Evolutionary conservation across 2,113 vertebrate genomes (phyloP), one percentile per base, ranked within the genome.

Genomic region (Thunnus maccoyii): DNA sequence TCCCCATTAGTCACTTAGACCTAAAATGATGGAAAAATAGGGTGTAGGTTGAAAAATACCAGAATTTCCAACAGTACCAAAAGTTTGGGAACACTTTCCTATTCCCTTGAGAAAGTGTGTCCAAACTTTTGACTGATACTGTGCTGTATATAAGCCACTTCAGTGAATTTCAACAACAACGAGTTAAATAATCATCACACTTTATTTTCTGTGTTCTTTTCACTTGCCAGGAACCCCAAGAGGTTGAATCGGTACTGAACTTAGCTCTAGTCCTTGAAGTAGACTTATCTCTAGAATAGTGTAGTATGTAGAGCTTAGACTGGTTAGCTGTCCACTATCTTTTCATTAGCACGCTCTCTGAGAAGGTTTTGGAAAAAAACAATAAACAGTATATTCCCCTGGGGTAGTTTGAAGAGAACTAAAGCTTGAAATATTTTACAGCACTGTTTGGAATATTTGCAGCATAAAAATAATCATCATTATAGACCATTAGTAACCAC

Each of bases 171-270:
- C 3, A 22, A 44, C 68, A 25, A 61, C 20, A 56, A 25, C 14
- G 10, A 25, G 8, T 56, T n/a, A 56, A 25, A 5, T 2, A 46
- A 41, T 41, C 11, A 48, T 47, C n/a, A 8, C 5, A 20, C n/a
- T n/a, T 77, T 80, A 63, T 90, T 76, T 86, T 88, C 13, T 91
- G 5, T 80, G 3, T 89, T 81, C 60, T 84, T 71, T 76, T 81
- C 47, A 78, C 83, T 83, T 51, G 54, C 81, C 90, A 95, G 95
- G 93, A 95, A 76, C 80, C 87, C 25, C 91, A 87, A 88, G 91
- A 95, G 69, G 85, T 73, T 88, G 94, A 95, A 86, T 92, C 86
- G 93, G 94, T 95, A 95, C 88, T 90, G 76, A 90, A 75, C n/a
- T 81, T 22, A 69, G 55, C 50, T 84, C 7, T 68, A 73, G 52